Base-by-base conservation (phyloP, 2,888 invertebrate genomes). In the Dysmachus trigonus region DNA sequence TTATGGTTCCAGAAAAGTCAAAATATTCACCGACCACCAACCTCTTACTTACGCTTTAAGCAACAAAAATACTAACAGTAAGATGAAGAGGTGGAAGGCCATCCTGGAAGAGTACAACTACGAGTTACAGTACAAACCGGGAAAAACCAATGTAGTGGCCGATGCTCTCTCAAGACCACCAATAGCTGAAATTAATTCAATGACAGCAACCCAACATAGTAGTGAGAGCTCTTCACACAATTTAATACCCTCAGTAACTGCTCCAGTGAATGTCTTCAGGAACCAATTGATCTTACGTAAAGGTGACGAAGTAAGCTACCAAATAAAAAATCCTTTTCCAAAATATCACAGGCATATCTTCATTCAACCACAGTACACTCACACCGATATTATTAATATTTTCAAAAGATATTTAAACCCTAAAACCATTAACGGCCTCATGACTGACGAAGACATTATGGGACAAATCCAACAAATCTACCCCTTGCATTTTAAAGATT, bases 381-480 rank as follows among this genome's bases (percentile, higher is more conserved):
- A 83, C 27, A 76, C 85, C 73, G 86, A 84, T n/a, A 10, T 77
- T 3, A 51, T 87, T 8, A 74, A 73, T 15, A 86, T 86, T 38
- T 85, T 85, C 5, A 86, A 86, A 85, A 79, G 73, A 85, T 87
- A 81, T 18, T 22, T 86, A 74, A 53, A 86, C 13, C 86, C 85
- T 6, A 22, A 33, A 5, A 71, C 81, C 8, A 41, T 87, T 5
- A 88, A 88, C 30, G 88, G 88, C 6, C 53, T 88, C 13, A 30
- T 35, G 10, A 76, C 88, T 15, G 27, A 85, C 8, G 88, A 87
- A 85, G 31, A 72, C 38, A 86, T 77, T 6, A 87, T 88, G 86
- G 85, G 82, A 13, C 53, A 35, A 83, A 87, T 88, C 13, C 88
- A 87, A 62, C 53, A 86, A 87, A 41, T 87, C 31, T 87, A 87